Evolutionary conservation across 2,797 vertebrate genomes (phyloP).

Genomic region (Gila robusta): DNA sequence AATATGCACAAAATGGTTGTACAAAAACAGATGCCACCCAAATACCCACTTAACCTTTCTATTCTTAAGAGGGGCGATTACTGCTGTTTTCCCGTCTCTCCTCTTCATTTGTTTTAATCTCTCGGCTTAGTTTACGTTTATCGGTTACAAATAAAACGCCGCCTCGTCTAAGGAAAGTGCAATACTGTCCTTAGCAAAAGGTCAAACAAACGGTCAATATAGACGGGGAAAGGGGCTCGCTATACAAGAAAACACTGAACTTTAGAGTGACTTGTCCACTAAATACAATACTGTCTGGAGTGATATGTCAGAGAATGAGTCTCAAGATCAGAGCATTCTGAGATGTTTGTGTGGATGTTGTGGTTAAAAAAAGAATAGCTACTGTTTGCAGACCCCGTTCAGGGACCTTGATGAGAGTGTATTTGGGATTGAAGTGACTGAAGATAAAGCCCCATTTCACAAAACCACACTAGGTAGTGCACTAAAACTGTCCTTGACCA

Average conservation of each 20-base stretch:
- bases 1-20: conserved; percentile 80
- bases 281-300: conserved; percentile 31
- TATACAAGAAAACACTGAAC: conserved; percentile 28
- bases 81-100: not conserved
- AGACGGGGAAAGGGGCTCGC: conserved; percentile 10
- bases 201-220: conserved; percentile 37
- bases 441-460: conserved; percentile 32
- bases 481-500: conserved; percentile 42
- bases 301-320: conserved; percentile 32
- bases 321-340: conserved; percentile 29
- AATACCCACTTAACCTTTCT: conserved; percentile 19
- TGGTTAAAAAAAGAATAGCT: not conserved
- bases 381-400: not conserved
- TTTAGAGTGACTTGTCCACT: conserved; percentile 39
- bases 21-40: conserved; percentile 62
- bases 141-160: not conserved
- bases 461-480: conserved; percentile 50
- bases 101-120: conserved; percentile 13
- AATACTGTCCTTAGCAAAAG: conserved; percentile 31
- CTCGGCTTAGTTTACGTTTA: conserved; percentile 8
- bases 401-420: conserved; percentile 4
- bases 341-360: conserved; percentile 5
- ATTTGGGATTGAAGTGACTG: conserved; percentile 26
- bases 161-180: conserved; percentile 38
- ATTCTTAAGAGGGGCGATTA: not conserved